Conservation (phyloP, 2,888 invertebrate species). For the Diaperis boleti region DNA sequence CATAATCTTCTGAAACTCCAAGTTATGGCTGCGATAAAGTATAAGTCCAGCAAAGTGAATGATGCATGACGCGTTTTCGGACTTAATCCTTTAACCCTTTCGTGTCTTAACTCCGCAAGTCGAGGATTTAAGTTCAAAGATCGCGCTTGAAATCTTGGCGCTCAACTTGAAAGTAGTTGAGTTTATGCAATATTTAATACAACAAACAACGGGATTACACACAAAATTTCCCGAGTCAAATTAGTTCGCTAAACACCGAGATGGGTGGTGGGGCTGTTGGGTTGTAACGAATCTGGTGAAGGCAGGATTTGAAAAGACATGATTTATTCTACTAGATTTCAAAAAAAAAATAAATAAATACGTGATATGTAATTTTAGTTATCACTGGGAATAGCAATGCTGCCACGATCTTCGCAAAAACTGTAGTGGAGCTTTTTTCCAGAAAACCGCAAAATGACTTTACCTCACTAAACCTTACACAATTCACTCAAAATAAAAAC, state of each 20-base stretch:
- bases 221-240: conserved; percentile 37
- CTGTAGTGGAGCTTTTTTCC: too few relatives aligned
- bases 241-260: conserved; percentile 37
- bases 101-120: conserved; percentile 55
- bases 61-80: conserved; percentile 52
- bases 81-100: conserved; percentile 51
- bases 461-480: too few relatives aligned
- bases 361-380: too few relatives aligned
- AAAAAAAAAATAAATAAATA: too few relatives aligned
- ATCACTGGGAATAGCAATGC: too few relatives aligned
- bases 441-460: too few relatives aligned
- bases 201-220: conserved; percentile 62
- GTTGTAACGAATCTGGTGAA: neutral
- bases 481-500: too few relatives aligned
- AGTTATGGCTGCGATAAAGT: conserved; percentile 42
- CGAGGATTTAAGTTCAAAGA: conserved; percentile 60
- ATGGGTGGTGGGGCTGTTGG: conserved; percentile 3
- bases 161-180: conserved; percentile 59
- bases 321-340: too few relatives aligned
- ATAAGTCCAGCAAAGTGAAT: conserved; percentile 49
- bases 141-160: conserved; percentile 55
- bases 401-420: too few relatives aligned
- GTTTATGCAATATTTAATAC: conserved; percentile 64
- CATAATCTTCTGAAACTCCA: conserved; percentile 26
- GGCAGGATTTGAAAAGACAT: too few relatives aligned